These are phyloP conservation scores for Gnatocerus cornutus DNA, from an alignment of 2,888 invertebrate species.

Conservation along the genomic window DNA sequence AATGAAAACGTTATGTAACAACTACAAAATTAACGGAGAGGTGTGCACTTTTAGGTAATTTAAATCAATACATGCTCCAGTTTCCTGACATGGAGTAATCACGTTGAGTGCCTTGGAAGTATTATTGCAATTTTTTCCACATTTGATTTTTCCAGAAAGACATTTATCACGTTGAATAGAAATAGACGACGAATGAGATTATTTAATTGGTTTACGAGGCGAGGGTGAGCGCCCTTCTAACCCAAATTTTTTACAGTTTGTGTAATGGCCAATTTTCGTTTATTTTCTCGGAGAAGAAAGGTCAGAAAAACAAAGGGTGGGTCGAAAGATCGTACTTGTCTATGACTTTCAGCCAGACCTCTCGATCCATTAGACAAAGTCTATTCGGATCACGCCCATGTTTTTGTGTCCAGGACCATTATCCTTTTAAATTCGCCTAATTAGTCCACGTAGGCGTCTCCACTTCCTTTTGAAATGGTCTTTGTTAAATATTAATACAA, in stretches of 20 bases:
- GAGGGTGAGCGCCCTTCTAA: constrained; percentile 4
- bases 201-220: constrained; percentile 30
- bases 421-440: constrained; percentile 60
- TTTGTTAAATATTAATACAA: constrained; percentile 23
- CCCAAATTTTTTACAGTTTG: constrained; percentile 28
- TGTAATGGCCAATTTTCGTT: constrained; percentile 50
- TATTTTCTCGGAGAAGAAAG: constrained; percentile 45
- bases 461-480: constrained; percentile 12
- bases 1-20: too few relatives aligned
- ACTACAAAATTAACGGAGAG: too few relatives aligned
- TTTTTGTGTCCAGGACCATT: constrained; percentile 56
- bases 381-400: constrained; percentile 56
- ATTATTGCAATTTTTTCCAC: background rate
- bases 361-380: constrained; percentile 56
- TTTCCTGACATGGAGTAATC: too few relatives aligned
- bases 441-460: constrained; percentile 47
- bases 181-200: constrained; percentile 8
- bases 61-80: too few relatives aligned
- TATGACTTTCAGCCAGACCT: constrained; percentile 49
- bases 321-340: constrained; percentile 51
- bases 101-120: background rate
- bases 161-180: constrained; percentile 12
- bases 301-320: constrained; percentile 43
- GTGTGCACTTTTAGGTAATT: too few relatives aligned
- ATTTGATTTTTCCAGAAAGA: background rate